Percentiles rank a stretch among this genome's conserved stretches.
phyloP scores from a whole-genome alignment of 2,888 invertebrate species.

The Pristionchus entomophagus region DNA sequence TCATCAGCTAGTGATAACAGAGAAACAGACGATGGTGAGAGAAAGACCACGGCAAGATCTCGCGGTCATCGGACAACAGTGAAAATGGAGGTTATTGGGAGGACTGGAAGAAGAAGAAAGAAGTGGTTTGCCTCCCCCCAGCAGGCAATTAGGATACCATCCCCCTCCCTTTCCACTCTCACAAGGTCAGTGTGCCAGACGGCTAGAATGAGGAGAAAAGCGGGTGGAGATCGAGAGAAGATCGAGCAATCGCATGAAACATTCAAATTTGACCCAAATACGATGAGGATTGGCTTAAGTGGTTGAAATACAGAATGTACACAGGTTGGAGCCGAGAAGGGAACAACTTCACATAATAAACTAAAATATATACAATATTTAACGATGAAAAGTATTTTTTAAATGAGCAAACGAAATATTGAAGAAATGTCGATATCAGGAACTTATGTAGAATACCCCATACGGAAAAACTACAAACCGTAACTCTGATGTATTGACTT shows the following conservation, averaged over 20 bases:
- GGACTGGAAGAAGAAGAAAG: slow-evolving; percentile 18
- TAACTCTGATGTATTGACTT: background rate
- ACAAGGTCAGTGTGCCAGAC: slow-evolving; percentile 34
- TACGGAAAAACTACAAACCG: background rate
- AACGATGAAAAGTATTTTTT: no score
- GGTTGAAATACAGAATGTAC: background rate
- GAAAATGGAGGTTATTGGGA: background rate
- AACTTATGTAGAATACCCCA: background rate
- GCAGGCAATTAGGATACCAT: slow-evolving; percentile 38
- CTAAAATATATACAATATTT: no score
- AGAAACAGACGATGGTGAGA: background rate
- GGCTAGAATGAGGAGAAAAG: slow-evolving; percentile 23
- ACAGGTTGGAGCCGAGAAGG: no score
- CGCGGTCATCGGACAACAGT: background rate
- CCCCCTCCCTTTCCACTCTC: background rate
- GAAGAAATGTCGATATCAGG: background rate
- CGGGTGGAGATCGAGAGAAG: slow-evolving; percentile 3
- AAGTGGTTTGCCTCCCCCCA: slow-evolving; percentile 35
- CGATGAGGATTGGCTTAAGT: background rate
- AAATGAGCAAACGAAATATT: no score
- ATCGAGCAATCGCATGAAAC: slow-evolving; percentile 2
- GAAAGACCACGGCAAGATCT: background rate
- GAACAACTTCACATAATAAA: no score
- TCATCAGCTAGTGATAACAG: background rate
- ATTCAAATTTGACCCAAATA: slow-evolving; percentile 9